Conservation (phyloP, 2,797 vertebrate genomes). For the Centropyge bicolor region DNA sequence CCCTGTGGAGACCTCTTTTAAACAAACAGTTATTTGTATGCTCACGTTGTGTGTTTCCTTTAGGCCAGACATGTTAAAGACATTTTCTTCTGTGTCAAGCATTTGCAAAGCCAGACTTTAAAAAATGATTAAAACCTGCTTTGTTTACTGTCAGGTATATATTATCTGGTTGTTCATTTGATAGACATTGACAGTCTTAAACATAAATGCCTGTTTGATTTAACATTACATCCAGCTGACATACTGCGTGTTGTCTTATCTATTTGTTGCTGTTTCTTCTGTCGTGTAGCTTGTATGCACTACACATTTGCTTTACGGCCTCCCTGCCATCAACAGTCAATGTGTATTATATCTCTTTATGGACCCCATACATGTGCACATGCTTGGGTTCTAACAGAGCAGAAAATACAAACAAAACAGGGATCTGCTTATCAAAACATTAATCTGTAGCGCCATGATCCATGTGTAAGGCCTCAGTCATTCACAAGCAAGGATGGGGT, state of each 20-base stretch:
- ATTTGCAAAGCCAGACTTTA: background rate
- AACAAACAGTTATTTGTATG: slow-evolving; percentile 2
- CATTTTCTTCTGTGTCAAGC: background rate
- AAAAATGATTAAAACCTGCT: background rate
- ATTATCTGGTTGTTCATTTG: background rate
- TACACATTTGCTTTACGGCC: background rate
- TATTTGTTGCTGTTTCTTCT: background rate
- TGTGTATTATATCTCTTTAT: background rate
- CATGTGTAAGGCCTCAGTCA: too few species aligned
- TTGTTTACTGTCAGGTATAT: background rate
- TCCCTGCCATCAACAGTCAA: background rate
- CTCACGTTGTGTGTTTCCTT: background rate
- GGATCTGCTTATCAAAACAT: background rate
- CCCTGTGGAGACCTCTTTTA: background rate
- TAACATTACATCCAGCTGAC: background rate
- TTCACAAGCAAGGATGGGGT: too few species aligned
- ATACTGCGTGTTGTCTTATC: background rate
- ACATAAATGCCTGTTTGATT: background rate
- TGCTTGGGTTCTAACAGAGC: background rate
- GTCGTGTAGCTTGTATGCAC: background rate
- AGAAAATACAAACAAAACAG: background rate
- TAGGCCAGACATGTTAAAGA: background rate
- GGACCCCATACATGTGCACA: background rate
- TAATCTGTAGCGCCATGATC: background rate
- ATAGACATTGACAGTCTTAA: background rate